Conservation (phyloP, 1,140 invertebrate species). For the Hycleus phaleratus region DNA sequence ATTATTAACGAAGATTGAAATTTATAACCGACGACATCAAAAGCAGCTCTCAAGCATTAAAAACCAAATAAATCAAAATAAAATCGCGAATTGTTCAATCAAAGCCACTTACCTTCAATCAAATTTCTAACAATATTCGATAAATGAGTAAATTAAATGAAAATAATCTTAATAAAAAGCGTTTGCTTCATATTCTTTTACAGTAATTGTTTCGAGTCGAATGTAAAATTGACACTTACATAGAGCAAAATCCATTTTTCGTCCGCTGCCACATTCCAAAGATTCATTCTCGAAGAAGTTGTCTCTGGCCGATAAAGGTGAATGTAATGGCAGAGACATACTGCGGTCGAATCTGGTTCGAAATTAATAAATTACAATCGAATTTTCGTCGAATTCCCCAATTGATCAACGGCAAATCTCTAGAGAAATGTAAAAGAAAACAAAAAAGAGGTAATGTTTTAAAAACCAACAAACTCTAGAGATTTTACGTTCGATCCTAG, state of each 20-base stretch:
- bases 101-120: no score
- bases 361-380: background rate
- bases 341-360: slow-evolving; percentile 53
- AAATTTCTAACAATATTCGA: no score
- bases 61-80: no score
- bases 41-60: slow-evolving; percentile 6
- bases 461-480: no score
- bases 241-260: slow-evolving; percentile 60
- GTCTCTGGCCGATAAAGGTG: slow-evolving; percentile 39
- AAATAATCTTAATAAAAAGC: slow-evolving; percentile 4
- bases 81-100: no score
- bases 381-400: no score
- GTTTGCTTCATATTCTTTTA: background rate
- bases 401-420: background rate
- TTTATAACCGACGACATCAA: slow-evolving; percentile 2
- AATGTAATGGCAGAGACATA: slow-evolving; percentile 55
- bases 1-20: no score
- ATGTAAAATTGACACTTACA: slow-evolving; percentile 49
- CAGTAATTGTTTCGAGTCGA: no score
- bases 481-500: background rate
- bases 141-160: no score
- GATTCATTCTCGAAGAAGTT: slow-evolving; percentile 45
- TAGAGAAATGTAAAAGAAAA: background rate
- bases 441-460: slow-evolving; percentile 1
- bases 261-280: slow-evolving; percentile 30